These are phyloP conservation scores for Maconellicoccus hirsutus DNA, from an alignment of 1,140 invertebrate genomes.

Conservation along the genomic window DNA sequence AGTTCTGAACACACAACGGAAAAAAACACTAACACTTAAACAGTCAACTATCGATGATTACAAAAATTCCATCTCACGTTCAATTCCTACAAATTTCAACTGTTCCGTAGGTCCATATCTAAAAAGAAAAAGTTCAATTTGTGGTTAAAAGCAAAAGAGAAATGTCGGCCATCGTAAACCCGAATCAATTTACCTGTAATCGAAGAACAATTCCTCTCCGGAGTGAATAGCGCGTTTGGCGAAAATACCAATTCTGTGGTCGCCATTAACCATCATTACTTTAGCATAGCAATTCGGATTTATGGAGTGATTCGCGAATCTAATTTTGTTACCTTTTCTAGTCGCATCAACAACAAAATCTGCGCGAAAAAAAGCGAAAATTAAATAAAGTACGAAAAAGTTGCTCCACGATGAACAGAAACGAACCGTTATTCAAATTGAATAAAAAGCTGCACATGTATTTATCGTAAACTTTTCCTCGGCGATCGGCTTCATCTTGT, in stretches of 20 bases:
- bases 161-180: background rate
- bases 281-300: constrained; percentile 99
- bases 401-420: background rate
- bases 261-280: constrained; percentile 99
- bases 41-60: background rate
- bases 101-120: constrained; percentile 97
- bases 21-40: no score
- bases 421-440: constrained; percentile 86
- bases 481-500: constrained; percentile 95
- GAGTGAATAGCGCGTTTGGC: constrained; percentile 92
- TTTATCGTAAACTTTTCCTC: constrained; percentile 99
- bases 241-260: constrained; percentile 98
- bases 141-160: background rate
- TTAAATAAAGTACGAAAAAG: background rate
- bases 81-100: constrained; percentile 94
- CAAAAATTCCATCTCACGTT: constrained; percentile 78
- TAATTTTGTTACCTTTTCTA: constrained; percentile 96
- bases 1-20: no score
- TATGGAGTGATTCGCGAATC: constrained; percentile 98
- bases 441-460: constrained; percentile 99
- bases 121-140: constrained; percentile 32
- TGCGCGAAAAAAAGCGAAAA: constrained; percentile 33
- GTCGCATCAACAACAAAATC: constrained; percentile 99
- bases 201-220: constrained; percentile 93
- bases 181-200: constrained; percentile 61